A percentile compares a stretch with the other conserved stretches of the same genome.
phyloP scores from a whole-genome alignment of 2,797 vertebrate species.

The Crenuchus spilurus region DNA sequence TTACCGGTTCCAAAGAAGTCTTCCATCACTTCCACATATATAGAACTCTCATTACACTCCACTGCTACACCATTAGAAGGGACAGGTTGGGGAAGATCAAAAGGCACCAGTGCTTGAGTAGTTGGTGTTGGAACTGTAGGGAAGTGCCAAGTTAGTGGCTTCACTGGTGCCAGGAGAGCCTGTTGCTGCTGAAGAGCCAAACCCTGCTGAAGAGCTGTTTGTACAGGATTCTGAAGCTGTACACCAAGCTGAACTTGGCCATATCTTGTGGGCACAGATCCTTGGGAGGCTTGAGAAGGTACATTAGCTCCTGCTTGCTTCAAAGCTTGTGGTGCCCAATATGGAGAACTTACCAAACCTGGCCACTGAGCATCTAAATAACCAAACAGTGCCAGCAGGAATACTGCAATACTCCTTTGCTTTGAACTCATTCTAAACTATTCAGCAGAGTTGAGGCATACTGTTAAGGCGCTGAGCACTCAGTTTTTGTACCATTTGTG shows the following conservation, averaged over 20 bases:
- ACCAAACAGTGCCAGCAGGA: background rate
- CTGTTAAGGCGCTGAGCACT: background rate
- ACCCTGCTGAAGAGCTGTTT: background rate
- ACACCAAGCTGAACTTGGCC: background rate
- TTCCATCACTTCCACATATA: conserved; percentile 64
- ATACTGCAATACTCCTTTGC: background rate
- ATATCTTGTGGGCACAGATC: background rate
- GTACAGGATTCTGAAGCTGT: background rate
- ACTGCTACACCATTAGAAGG: conserved; percentile 57
- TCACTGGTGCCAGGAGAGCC: background rate
- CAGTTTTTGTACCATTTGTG: conserved; percentile 7
- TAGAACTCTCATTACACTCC: conserved; percentile 59
- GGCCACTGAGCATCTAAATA: background rate
- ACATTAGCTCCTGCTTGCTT: background rate
- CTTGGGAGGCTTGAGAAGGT: background rate
- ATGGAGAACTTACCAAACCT: accelerated
- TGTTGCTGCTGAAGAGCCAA: conserved; percentile 25
- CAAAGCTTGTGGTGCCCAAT: background rate
- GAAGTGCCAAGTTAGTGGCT: conserved; percentile 1
- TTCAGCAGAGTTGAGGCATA: background rate
- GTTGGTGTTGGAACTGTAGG: background rate
- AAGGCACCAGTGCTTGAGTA: background rate
- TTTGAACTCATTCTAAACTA: background rate
- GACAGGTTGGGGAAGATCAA: conserved; percentile 19
- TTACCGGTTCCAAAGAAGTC: conserved; percentile 70